Evolutionary conservation across 1,140 invertebrate genomes (phyloP), one percentile per base, ranked within the genome.

Genomic region (Trichonephila clavata): DNA sequence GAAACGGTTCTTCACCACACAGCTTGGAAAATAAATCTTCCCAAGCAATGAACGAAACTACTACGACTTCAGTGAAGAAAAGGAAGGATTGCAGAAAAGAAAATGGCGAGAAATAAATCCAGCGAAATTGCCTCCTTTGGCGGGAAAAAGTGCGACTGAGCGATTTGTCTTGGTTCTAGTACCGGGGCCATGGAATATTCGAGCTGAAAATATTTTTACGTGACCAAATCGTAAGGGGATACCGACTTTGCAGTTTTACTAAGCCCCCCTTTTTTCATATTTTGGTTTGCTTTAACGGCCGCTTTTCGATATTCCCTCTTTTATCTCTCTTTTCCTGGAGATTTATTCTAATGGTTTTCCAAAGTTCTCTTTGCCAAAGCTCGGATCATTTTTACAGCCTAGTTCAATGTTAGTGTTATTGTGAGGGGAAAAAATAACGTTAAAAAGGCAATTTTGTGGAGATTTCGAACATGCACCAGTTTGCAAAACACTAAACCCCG

Each of bases 281-380:
- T 84, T 84, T 84, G 18, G 81, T 84, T 57, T 84, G 81, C 81
- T 24, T 84, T 84, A 84, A 84, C 81, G 32, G 50, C 81, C 57
- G 50, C 81, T 60, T 59, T 84, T 57, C 81, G 81, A 84, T 84
- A 57, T 84, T 84, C 57, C 21, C 32, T 43, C 8, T 43, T 84
- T 84, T 84, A 84, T 84, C 81, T 84, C 43, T 84, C 81, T 59
- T 80, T 24, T 57, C 57, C n/a, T 10, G 57, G 50, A 84, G 81
- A 84, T 84, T 84, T 84, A 84, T 84, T 84, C 81, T 84, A 84
- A 84, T 84, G 81, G 81, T 84, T 84, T 84, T 60, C 43, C 81
- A 57, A 84, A 84, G 50, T 84, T 84, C 81, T 83, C 77, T 50
- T 50, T 50, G 10, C 50, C 50, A 50, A 50, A 50, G 50, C 80